Conservation (phyloP, 2,888 invertebrate genomes). For the Hydropsyche betteni region DNA sequence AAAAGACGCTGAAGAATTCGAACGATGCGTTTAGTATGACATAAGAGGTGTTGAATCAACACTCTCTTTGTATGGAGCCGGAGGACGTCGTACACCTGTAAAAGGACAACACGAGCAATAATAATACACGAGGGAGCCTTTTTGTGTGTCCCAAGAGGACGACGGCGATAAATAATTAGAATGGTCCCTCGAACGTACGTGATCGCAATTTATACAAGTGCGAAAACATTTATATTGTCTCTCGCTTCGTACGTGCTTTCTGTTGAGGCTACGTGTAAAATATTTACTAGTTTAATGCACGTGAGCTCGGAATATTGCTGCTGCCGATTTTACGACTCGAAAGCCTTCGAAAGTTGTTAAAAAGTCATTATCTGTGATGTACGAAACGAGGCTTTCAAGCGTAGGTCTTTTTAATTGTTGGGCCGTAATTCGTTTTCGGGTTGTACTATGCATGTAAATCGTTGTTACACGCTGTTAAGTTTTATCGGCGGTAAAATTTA, state of each 20-base stretch:
- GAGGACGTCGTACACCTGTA: conserved; percentile 18
- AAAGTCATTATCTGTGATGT: background rate
- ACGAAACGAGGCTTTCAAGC: too few species aligned
- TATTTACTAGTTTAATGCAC: background rate
- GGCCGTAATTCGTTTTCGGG: too few species aligned
- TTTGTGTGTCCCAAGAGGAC: conserved; percentile 1
- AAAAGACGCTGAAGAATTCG: background rate
- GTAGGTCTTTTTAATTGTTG: too few species aligned
- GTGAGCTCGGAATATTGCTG: too few species aligned
- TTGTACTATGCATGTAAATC: too few species aligned
- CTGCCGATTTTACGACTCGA: background rate
- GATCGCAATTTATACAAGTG: conserved; percentile 23
- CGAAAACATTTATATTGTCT: background rate
- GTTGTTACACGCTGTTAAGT: too few species aligned
- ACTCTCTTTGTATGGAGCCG: conserved; percentile 25
- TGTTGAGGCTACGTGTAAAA: background rate
- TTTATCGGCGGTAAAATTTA: too few species aligned
- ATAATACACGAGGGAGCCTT: conserved; percentile 2
- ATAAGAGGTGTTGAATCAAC: conserved; percentile 23
- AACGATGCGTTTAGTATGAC: conserved; percentile 27
- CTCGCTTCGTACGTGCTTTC: background rate
- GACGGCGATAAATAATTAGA: conserved; percentile 33
- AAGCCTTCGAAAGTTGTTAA: background rate
- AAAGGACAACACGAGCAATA: conserved; percentile 34
- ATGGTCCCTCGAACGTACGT: conserved; percentile 24